Percentiles rank a stretch among this genome's conserved stretches.
Evolutionary conservation across 2,797 vertebrate species (phyloP).

Genomic region (Sebastes taczanowskii): DNA sequence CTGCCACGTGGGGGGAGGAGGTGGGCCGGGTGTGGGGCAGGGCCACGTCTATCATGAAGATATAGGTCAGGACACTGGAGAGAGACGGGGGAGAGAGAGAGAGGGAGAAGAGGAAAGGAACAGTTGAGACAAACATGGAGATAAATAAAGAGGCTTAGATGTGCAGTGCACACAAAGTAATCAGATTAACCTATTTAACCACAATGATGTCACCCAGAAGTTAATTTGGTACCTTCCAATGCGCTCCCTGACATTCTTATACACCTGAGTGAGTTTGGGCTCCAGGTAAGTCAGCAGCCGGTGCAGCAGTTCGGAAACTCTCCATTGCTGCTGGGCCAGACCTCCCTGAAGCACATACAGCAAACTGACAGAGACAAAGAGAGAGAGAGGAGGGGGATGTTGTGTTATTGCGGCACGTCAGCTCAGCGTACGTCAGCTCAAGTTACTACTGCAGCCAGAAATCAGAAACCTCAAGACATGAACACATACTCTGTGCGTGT

Average conservation of each 20-base stretch:
- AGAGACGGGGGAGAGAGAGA: constrained; percentile 39
- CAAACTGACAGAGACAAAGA: constrained; percentile 67
- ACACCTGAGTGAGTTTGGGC: constrained; percentile 97
- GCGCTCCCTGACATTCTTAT: constrained; percentile 96
- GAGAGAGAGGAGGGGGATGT: background rate
- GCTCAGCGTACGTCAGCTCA: constrained; percentile 53
- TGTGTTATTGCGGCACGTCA: constrained; percentile 54
- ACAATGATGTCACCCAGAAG: constrained; percentile 28
- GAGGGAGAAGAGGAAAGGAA: background rate
- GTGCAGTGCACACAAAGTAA: constrained; percentile 12
- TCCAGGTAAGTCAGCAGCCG: constrained; percentile 93
- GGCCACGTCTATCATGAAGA: constrained; percentile 97
- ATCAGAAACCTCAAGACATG: constrained; percentile 48
- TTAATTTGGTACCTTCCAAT: constrained; percentile 90
- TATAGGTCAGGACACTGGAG: constrained; percentile 95
- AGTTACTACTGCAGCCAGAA: constrained; percentile 60
- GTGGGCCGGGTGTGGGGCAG: constrained; percentile 93
- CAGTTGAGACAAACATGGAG: background rate
- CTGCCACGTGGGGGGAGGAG: constrained; percentile 90
- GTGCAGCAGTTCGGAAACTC: constrained; percentile 93
- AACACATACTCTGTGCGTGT: constrained; percentile 23
- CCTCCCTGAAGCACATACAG: constrained; percentile 97
- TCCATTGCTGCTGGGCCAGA: constrained; percentile 97
- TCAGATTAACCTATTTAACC: constrained; percentile 39
- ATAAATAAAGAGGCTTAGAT: constrained; percentile 13